Evolutionary conservation across 2,888 invertebrate genomes (phyloP), one percentile per base, ranked within the genome.

Genomic region (Andrena marginata): DNA sequence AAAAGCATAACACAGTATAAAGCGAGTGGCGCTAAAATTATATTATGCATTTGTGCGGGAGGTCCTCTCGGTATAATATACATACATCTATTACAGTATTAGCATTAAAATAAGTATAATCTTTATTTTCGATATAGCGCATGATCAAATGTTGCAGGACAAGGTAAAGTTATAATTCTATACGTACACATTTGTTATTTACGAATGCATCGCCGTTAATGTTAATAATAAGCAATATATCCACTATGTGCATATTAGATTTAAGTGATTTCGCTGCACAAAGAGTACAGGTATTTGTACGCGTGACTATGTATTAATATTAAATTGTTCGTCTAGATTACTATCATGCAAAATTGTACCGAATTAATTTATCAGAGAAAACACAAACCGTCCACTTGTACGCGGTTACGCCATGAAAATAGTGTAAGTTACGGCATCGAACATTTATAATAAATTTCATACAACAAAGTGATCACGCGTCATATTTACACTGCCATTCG

Each of bases 351-450:
- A 16, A 79, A 68, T 54, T 80, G 29, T 59, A 70, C 31, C 35
- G 48, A 80, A 59, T 71, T 80, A 49, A 75, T 81, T 81, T 68
- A 33, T 56, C 49, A 75, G 42, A 85, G 62, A 59, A 70, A 69
- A 64, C 80, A 80, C 86, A 64, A 80, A 80, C 86, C 85, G 85
- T 85, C 86, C 85, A 85, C 54, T 80, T 86, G 35, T 63, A 75
- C 71, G 54, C 35, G 68, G 71, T 71, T 78, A 49, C 59, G 42
- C 62, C 31, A 72, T 59, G 35, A 65, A 74, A 76, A 68, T 72
- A 49, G 69, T 85, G 69, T 77, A 80, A 72, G 29, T 75, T 56
- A 33, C 29, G 29, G 59, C 33, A 62, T 76, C 23, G 51, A 74
- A 69, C 65, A 72, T 76, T 54, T 62, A 42, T 42, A 86, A 83